Conservation (phyloP, 1,140 invertebrate species). For the Heliconius melpomene region DNA sequence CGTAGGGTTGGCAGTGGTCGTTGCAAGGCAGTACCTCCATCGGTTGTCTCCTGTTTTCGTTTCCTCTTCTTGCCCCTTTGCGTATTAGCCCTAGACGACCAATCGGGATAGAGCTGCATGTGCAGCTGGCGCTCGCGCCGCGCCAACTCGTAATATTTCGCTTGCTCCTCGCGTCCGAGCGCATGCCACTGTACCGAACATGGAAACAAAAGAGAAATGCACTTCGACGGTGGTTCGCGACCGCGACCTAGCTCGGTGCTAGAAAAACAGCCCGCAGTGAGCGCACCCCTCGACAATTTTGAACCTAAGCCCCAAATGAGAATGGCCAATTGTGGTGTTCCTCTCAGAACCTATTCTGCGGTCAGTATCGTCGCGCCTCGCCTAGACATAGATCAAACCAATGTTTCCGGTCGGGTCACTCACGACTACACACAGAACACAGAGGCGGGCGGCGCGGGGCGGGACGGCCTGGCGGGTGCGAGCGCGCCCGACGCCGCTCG, state of each 20-base stretch:
- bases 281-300: conserved; percentile 67
- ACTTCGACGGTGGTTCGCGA: conserved; percentile 71
- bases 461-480: conserved; percentile 21
- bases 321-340: conserved; percentile 79
- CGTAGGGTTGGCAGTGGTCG: conserved; percentile 58
- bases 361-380: conserved; percentile 68
- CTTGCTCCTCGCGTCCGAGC: conserved; percentile 98
- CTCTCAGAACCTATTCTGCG: conserved; percentile 81
- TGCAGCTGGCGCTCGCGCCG: conserved; percentile 98
- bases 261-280: conserved; percentile 82
- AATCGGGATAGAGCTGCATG: conserved; percentile 99
- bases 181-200: conserved; percentile 95
- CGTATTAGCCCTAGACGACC: conserved; percentile 98
- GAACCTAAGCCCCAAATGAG: conserved; percentile 71
- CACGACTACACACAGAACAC: conserved; percentile 79
- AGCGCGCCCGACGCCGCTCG: conserved; percentile 35
- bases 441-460: conserved; percentile 59
- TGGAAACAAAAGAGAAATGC: conserved; percentile 82
- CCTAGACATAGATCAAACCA: conserved; percentile 78
- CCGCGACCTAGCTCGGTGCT: conserved; percentile 74
- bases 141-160: conserved; percentile 99
- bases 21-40: conserved; percentile 90
- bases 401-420: conserved; percentile 75
- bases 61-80: conserved; percentile 99
- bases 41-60: conserved; percentile 98